phyloP scores from a whole-genome alignment of 2,797 vertebrate species.

The Myoxocephalus aenaeus region DNA sequence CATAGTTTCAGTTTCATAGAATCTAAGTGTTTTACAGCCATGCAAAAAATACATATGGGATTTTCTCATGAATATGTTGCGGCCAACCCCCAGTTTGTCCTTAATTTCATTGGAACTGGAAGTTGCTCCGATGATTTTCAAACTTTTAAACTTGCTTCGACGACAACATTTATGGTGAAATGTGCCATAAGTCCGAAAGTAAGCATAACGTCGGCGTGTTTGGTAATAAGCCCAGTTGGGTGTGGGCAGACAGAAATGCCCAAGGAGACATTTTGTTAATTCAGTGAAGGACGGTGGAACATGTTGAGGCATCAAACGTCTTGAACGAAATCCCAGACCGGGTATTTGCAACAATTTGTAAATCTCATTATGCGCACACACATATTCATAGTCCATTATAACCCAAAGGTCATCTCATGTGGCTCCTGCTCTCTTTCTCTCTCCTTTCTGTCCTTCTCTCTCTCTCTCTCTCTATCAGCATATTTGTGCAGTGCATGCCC shows the following conservation, averaged over 20 bases:
- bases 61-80: slow-evolving; percentile 13
- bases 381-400: slow-evolving; percentile 46
- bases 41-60: neutral
- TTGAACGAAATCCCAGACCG: slow-evolving; percentile 41
- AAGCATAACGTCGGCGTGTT: neutral
- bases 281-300: slow-evolving; percentile 23
- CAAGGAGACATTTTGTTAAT: slow-evolving; percentile 43
- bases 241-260: slow-evolving; percentile 23
- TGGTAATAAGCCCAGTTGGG: slow-evolving; percentile 12
- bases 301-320: slow-evolving; percentile 45
- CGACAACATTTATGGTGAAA: neutral
- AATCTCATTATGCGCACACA: slow-evolving; percentile 54
- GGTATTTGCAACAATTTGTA: slow-evolving; percentile 53
- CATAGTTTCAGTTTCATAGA: neutral
- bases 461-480: slow-evolving; percentile 21
- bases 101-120: neutral
- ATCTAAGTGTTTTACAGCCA: neutral
- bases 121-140: neutral
- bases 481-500: slow-evolving; percentile 10
- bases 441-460: slow-evolving; percentile 27
- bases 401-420: slow-evolving; percentile 53
- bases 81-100: neutral
- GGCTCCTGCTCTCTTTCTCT: slow-evolving; percentile 28
- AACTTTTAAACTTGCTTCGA: slow-evolving; percentile 21
- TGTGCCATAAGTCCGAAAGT: slow-evolving; percentile 5